Evolutionary conservation across 2,888 invertebrate species (phyloP).

Genomic region (Ganaspis brasiliensis): DNA sequence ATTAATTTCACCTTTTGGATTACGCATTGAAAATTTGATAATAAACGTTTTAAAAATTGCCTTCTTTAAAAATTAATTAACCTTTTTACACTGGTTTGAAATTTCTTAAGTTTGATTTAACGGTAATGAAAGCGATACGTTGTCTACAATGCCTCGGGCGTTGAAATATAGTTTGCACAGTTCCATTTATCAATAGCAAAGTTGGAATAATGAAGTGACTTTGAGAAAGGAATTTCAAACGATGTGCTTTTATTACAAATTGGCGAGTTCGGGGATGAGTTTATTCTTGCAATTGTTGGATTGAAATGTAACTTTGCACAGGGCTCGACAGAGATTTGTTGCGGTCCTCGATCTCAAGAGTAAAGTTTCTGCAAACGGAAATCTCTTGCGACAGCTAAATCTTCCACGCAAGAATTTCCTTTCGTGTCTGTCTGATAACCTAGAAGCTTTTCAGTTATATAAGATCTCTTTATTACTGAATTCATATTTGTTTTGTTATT

Average conservation of each 20-base stretch:
- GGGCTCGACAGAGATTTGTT: constrained; percentile 45
- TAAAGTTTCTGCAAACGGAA: constrained; percentile 49
- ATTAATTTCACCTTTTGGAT: too few species aligned
- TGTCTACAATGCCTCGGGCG: not conserved
- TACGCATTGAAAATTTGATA: too few species aligned
- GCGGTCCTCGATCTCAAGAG: constrained; percentile 29
- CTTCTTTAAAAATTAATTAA: too few species aligned
- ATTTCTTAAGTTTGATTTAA: constrained; percentile 15
- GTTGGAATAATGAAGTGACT: constrained; percentile 21
- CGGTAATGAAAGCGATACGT: constrained; percentile 1
- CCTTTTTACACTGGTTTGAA: not conserved
- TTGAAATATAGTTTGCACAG: constrained; percentile 15
- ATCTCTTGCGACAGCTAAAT: constrained; percentile 66
- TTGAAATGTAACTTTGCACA: constrained; percentile 49
- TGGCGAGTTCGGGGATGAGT: constrained; percentile 4
- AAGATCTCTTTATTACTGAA: constrained; percentile 13
- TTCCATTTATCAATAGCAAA: constrained; percentile 1
- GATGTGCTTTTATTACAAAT: constrained; percentile 25
- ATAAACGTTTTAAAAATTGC: too few species aligned
- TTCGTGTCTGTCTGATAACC: constrained; percentile 50
- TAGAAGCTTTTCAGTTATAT: not conserved
- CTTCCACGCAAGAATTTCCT: constrained; percentile 66
- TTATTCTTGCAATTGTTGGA: constrained; percentile 31
- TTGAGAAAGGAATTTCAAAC: not conserved
- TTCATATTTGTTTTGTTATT: constrained; percentile 2